Evolutionary conservation across 2,888 invertebrate genomes (phyloP).

Genomic region (Hydrotaea cyrtoneurina): DNA sequence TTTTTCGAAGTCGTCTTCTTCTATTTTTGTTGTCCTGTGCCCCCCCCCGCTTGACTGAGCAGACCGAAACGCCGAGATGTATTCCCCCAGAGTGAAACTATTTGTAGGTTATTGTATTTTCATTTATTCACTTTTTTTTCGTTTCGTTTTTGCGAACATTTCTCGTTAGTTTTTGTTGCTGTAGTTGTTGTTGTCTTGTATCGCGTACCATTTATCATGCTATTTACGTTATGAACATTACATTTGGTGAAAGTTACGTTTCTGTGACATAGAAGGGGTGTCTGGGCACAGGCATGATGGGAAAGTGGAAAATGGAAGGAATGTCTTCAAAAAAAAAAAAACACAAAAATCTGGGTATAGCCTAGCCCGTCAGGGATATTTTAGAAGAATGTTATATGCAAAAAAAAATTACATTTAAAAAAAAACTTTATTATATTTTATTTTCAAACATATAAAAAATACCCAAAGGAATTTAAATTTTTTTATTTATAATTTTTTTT

Average conservation of each 20-base stretch:
- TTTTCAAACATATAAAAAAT: too few relatives aligned
- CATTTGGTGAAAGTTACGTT: not conserved
- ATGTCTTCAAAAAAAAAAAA: too few relatives aligned
- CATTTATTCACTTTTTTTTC: slow-evolving; percentile 3
- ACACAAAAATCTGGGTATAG: too few relatives aligned
- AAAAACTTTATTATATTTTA: too few relatives aligned
- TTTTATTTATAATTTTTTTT: too few relatives aligned
- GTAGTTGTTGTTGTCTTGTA: slow-evolving; percentile 6
- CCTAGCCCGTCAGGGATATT: too few relatives aligned
- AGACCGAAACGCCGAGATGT: slow-evolving; percentile 34
- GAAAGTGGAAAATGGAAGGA: too few relatives aligned
- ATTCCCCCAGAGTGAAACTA: slow-evolving; percentile 45
- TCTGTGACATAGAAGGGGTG: not conserved
- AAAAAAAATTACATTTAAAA: too few relatives aligned
- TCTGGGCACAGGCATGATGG: not conserved
- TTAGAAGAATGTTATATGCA: too few relatives aligned
- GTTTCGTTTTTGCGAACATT: not conserved
- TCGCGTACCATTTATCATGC: slow-evolving; percentile 49
- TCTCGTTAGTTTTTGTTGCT: not conserved
- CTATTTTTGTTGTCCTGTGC: too few relatives aligned
- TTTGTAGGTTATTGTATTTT: slow-evolving; percentile 52
- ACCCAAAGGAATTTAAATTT: too few relatives aligned
- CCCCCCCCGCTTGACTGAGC: not conserved
- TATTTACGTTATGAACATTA: slow-evolving; percentile 34
- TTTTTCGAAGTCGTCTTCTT: not conserved